Evolutionary conservation across 2,113 vertebrate genomes (phyloP).

Genomic region (Hemicordylus capensis): DNA sequence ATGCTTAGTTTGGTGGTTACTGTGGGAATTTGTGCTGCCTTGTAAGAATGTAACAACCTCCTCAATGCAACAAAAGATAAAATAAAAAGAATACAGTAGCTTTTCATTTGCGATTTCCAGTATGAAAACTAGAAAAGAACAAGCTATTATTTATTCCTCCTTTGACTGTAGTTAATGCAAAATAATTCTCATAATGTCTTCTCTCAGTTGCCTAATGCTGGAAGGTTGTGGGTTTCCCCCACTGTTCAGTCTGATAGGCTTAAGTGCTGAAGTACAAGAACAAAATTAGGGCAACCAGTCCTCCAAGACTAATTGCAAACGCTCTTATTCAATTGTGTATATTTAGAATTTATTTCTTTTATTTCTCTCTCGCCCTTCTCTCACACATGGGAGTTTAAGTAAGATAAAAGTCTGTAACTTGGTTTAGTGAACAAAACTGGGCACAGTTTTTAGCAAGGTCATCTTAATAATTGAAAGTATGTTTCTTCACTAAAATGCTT

Average conservation of each 20-base stretch:
- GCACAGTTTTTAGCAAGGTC: neutral
- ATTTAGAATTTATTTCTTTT: too few species aligned
- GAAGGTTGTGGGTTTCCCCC: neutral
- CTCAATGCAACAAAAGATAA: neutral
- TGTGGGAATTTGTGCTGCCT: neutral
- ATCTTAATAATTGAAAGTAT: neutral
- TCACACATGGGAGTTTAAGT: neutral
- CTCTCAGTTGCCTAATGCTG: neutral
- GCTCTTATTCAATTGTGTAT: neutral
- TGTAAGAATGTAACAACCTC: neutral
- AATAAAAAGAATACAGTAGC: neutral
- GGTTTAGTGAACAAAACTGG: neutral
- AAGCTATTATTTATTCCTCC: neutral
- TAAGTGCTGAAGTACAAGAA: neutral
- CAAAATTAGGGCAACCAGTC: slow-evolving; percentile 1
- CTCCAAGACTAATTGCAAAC: neutral
- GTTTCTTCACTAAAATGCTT: neutral
- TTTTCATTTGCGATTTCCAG: neutral
- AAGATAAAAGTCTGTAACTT: neutral
- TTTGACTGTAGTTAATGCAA: neutral
- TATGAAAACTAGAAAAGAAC: neutral
- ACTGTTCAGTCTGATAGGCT: neutral
- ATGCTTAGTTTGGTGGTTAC: neutral
- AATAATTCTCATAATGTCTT: neutral
- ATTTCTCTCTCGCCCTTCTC: neutral